These are phyloP conservation scores for Ambastaia sidthimunki DNA, from an alignment of 2,797 vertebrate species.

Conservation along the genomic window DNA sequence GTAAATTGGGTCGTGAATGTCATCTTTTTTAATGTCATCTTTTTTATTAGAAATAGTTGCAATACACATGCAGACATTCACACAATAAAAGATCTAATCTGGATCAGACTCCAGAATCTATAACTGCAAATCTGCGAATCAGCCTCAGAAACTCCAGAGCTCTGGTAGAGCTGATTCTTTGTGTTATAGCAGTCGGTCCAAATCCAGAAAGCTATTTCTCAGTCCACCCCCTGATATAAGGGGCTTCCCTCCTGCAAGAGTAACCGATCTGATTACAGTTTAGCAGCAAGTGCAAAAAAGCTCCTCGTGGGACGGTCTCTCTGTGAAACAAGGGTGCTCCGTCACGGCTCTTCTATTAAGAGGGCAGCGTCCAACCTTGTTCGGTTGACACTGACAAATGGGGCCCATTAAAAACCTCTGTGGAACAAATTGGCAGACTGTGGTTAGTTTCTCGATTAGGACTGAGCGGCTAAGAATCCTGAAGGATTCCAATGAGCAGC, in stretches of 20 bases:
- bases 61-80: not conserved
- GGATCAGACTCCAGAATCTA: not conserved
- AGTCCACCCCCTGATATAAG: slow-evolving; percentile 30
- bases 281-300: slow-evolving; percentile 56
- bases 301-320: slow-evolving; percentile 59
- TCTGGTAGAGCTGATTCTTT: not conserved
- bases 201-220: not conserved
- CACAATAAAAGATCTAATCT: slow-evolving; percentile 1
- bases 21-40: not conserved
- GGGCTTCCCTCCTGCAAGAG: slow-evolving; percentile 51
- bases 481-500: slow-evolving; percentile 49
- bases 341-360: slow-evolving; percentile 58
- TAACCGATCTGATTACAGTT: slow-evolving; percentile 62
- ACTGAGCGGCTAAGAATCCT: slow-evolving; percentile 29
- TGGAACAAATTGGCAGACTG: slow-evolving; percentile 60
- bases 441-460: slow-evolving; percentile 47
- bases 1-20: not conserved
- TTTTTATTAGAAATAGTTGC: not conserved
- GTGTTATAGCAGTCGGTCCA: not conserved
- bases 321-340: slow-evolving; percentile 54
- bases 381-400: slow-evolving; percentile 64
- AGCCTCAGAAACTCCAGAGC: slow-evolving; percentile 7
- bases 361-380: slow-evolving; percentile 56
- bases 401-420: slow-evolving; percentile 61
- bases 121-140: not conserved